Base-by-base conservation (phyloP, 1,140 invertebrate genomes). In the Drosophila parabipectinata region DNA sequence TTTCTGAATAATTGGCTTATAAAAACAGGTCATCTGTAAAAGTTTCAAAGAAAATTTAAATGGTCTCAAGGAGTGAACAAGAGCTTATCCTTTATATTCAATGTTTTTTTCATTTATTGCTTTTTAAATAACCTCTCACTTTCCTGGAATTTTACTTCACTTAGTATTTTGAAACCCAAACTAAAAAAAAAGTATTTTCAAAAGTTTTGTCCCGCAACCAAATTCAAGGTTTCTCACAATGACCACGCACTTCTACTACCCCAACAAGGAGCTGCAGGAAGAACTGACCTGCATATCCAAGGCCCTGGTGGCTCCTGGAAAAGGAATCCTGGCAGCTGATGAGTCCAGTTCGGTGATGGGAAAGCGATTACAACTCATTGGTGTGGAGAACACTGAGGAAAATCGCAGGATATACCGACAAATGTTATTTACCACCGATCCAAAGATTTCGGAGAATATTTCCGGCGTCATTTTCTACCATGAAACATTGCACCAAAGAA, bases 401-500 rank as follows among this genome's bases (percentile, higher is more conserved):
- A 98, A 99, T 92, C 95, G 98, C 28, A 94, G 98, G 21, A 94
- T 94, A 61, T 96, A 95, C 93, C 94, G 96, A 44, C 96, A 99
- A 93, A 93, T 99, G 28, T 94, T 99, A 52, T 99, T 99, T 93
- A 97, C 96, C 72, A 93, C 96, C 55, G 95, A 97, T 83, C 94
- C 96, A 8, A 94, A 94, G 79, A 92, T 94, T 79, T 92, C 94
- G n/a, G 94, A 97, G 45, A 94, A 96, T 90, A 96, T 98, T 79
- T 97, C 97, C 10, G 97, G 97, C 18, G 97, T 98, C 1, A 97
- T 98, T 79, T 93, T 99, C 34, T 99, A 98, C 94, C 97, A 99
- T 92, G 99, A 99, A 93, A 99, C 98, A 0, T 93, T 99, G 12
- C 98, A 98, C 93, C 98, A 99, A 93, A 98, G 97, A 89, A 94